These are phyloP conservation scores for Artemia franciscana DNA, from an alignment of 1,140 invertebrate species.

Conservation along the genomic window DNA sequence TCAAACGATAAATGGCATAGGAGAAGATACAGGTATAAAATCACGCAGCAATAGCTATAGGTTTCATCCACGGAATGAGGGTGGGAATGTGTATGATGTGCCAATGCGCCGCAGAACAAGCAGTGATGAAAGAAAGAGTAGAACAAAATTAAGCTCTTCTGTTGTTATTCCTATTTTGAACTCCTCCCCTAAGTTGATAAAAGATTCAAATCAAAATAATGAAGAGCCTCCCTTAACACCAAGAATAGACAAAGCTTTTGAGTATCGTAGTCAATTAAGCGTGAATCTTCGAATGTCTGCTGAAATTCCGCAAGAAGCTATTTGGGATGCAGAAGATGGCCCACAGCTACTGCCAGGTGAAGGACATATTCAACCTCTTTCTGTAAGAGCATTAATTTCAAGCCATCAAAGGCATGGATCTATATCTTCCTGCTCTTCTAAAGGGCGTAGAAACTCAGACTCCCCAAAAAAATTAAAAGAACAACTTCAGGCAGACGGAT, in stretches of 20 bases:
- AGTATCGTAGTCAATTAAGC: constrained; percentile 10
- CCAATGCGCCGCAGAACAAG: not conserved
- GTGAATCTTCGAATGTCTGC: constrained; percentile 9
- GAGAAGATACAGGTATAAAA: not conserved
- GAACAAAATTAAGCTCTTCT: not conserved
- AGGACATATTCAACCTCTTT: not conserved
- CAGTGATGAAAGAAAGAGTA: not conserved
- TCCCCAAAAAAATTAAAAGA: not conserved
- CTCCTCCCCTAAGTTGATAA: not conserved
- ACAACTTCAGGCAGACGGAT: not conserved
- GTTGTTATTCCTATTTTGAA: not conserved
- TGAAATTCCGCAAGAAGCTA: constrained; percentile 1
- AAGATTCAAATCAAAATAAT: not conserved
- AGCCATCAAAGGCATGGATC: not conserved
- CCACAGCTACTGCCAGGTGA: not conserved
- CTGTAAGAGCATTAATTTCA: not conserved
- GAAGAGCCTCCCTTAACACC: not conserved
- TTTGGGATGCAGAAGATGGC: not conserved
- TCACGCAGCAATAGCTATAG: not conserved
- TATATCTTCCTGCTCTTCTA: not conserved
- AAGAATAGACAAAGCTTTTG: constrained; percentile 8
- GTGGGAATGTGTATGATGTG: not conserved
- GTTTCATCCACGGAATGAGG: not conserved
- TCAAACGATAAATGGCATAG: not conserved
- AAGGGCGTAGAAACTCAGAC: not conserved